Evolutionary conservation across 2,113 vertebrate species (phyloP).

Genomic region (Bagarius yarrelli): DNA sequence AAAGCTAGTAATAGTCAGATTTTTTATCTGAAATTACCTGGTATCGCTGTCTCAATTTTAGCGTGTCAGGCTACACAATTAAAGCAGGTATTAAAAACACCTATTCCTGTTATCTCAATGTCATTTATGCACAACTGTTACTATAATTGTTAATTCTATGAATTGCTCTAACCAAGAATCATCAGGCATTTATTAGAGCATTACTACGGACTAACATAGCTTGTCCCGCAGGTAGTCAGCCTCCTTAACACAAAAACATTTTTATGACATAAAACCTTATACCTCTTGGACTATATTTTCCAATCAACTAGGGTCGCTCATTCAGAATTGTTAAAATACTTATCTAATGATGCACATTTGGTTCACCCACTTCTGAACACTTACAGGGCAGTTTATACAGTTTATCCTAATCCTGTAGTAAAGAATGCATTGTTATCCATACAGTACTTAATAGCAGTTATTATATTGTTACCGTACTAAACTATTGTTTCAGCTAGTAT

Average conservation of each 20-base stretch:
- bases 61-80: background rate
- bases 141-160: background rate
- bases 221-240: background rate
- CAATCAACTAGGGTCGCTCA: background rate
- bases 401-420: too few species aligned
- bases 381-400: background rate
- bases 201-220: background rate
- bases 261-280: too few species aligned
- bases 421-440: background rate
- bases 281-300: background rate
- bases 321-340: background rate
- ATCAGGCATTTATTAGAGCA: slow-evolving; percentile 7
- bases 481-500: background rate
- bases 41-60: background rate
- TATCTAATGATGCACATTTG: background rate
- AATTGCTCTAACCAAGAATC: background rate
- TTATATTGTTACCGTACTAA: background rate
- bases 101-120: background rate
- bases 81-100: background rate
- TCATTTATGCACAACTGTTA: background rate
- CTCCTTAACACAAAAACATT: background rate
- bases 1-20: background rate
- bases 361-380: background rate
- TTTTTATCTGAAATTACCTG: background rate
- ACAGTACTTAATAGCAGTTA: background rate